Evolutionary conservation across 2,113 vertebrate genomes (phyloP).

Genomic region (Rhynchomys soricoides): DNA sequence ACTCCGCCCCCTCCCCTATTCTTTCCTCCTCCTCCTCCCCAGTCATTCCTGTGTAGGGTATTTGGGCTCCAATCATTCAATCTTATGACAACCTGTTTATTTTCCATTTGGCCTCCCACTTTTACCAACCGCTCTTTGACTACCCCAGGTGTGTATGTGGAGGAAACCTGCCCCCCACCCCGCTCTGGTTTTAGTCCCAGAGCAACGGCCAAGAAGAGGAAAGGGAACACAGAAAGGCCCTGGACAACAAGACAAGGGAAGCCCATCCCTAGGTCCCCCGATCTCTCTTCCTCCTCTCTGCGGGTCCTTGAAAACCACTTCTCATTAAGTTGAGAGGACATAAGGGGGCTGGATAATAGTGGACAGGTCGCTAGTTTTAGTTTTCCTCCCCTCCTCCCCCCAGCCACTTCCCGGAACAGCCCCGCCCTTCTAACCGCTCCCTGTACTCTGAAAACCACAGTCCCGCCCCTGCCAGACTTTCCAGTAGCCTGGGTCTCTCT

Average conservation of each 20-base stretch:
- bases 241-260: too few relatives aligned
- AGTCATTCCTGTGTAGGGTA: conserved; percentile 41
- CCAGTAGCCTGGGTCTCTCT: conserved; percentile 1
- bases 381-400: background rate
- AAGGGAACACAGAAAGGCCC: background rate
- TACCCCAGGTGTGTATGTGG: background rate
- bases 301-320: background rate
- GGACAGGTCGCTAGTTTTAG: background rate
- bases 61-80: conserved; percentile 48
- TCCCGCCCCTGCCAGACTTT: conserved; percentile 51
- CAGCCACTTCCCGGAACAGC: conserved; percentile 66
- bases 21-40: conserved; percentile 70
- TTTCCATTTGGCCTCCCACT: conserved; percentile 23
- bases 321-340: background rate
- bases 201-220: background rate
- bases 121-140: conserved; percentile 28
- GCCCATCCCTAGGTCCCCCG: background rate
- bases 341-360: background rate
- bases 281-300: background rate
- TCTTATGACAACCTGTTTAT: conserved; percentile 59
- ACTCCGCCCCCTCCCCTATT: conserved; percentile 60
- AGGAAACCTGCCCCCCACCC: background rate
- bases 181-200: background rate
- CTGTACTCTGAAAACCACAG: conserved; percentile 56
- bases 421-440: conserved; percentile 55